Conservation (phyloP, 2,888 invertebrate species). For the Heterodera filipjevi region DNA sequence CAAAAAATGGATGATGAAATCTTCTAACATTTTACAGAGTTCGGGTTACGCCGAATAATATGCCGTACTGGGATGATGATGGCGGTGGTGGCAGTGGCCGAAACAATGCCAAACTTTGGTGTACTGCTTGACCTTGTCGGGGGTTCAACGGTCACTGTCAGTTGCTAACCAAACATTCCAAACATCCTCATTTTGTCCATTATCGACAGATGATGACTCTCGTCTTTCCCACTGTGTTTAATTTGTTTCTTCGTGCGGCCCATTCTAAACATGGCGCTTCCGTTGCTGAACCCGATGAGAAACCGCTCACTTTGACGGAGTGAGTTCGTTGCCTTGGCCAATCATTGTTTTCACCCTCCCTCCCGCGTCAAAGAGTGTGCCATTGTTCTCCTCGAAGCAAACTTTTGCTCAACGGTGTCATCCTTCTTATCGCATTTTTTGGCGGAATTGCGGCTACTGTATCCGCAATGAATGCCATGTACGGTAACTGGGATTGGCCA, state of each 20-base stretch:
- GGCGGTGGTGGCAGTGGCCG: conserved; percentile 55
- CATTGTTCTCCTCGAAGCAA: conserved; percentile 42
- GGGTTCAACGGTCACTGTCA: conserved; percentile 32
- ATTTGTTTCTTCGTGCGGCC: conserved; percentile 50
- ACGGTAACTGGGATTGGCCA: background rate
- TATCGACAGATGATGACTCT: conserved; percentile 50
- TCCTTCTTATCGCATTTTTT: conserved; percentile 47
- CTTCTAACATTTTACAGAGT: conserved; percentile 32
- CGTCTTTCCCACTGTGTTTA: conserved; percentile 57
- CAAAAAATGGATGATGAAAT: background rate
- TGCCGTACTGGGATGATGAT: conserved; percentile 54
- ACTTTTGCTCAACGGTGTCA: conserved; percentile 43
- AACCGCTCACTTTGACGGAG: conserved; percentile 49
- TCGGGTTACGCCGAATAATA: conserved; percentile 49
- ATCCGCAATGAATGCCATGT: conserved; percentile 50
- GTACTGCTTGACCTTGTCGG: conserved; percentile 57
- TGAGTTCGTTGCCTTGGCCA: conserved; percentile 30
- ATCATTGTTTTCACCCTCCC: background rate
- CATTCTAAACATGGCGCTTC: conserved; percentile 42
- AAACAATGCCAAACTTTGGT: conserved; percentile 58
- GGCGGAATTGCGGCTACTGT: conserved; percentile 52
- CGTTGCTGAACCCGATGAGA: conserved; percentile 40
- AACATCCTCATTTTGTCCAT: background rate
- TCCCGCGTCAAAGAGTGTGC: conserved; percentile 44
- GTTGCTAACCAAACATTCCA: background rate